A percentile compares a stretch with the other conserved stretches of the same genome.
Evolutionary conservation across 2,797 vertebrate genomes (phyloP).

Genomic region (Lerista edwardsae): DNA sequence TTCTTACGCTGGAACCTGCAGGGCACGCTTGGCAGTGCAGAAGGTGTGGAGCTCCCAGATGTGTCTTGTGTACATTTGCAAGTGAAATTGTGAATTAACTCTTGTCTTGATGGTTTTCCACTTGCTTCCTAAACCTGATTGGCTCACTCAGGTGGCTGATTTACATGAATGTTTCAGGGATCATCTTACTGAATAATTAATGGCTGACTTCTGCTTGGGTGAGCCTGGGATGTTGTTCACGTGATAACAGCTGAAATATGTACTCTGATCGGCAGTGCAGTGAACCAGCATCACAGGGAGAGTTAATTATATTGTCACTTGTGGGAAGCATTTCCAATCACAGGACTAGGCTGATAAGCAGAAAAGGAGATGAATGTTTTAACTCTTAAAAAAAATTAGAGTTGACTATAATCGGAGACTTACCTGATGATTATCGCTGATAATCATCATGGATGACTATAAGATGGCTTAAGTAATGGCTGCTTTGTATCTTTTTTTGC

Average conservation of each 20-base stretch:
- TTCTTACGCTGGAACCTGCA: background rate
- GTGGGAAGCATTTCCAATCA: constrained; percentile 14
- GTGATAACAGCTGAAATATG: constrained; percentile 19
- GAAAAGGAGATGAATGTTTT: constrained; percentile 12
- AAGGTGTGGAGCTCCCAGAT: background rate
- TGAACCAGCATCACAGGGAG: background rate
- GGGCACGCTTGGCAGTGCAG: constrained; percentile 12
- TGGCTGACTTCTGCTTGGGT: constrained; percentile 31
- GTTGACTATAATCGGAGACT: background rate
- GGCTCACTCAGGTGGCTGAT: constrained; percentile 25
- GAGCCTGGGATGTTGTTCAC: constrained; percentile 16
- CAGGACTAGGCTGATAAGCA: background rate
- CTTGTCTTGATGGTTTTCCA: constrained; percentile 40
- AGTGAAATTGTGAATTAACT: constrained; percentile 47
- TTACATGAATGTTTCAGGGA: constrained; percentile 39
- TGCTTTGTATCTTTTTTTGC: background rate
- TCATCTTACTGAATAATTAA: constrained; percentile 29
- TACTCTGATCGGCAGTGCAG: background rate
- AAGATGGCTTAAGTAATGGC: too few species aligned
- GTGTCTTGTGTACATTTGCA: constrained; percentile 5
- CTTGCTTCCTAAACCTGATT: constrained; percentile 31
- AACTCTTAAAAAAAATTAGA: background rate
- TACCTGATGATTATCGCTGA: background rate
- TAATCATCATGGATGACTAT: too few species aligned
- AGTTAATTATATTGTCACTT: constrained; percentile 30